phyloP scores from a whole-genome alignment of 2,888 invertebrate genomes.

The Torymus auratus region DNA sequence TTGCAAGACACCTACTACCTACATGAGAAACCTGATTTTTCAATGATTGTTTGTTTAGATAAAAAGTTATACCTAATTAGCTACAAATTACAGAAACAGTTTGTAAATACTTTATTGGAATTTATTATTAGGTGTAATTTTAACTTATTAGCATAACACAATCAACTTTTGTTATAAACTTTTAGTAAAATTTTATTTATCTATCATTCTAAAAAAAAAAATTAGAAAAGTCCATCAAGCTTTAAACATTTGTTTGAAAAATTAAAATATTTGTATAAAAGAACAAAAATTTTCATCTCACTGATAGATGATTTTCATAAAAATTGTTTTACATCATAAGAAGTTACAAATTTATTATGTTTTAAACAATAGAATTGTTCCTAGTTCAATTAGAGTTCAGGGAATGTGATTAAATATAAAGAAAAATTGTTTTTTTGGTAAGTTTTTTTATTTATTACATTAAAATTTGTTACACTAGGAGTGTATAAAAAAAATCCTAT shows the following conservation, averaged over 20 bases:
- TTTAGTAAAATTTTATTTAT: slow-evolving; percentile 34
- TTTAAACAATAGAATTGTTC: slow-evolving; percentile 15
- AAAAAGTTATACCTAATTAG: slow-evolving; percentile 40
- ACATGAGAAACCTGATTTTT: slow-evolving; percentile 32
- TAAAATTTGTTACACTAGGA: slow-evolving; percentile 3
- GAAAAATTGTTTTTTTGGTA: slow-evolving; percentile 12
- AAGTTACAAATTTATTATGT: slow-evolving; percentile 16
- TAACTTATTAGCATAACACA: slow-evolving; percentile 29
- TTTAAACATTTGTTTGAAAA: no score
- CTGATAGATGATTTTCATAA: slow-evolving; percentile 29
- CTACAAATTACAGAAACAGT: slow-evolving; percentile 22
- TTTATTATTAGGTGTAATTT: slow-evolving; percentile 51
- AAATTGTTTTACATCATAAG: slow-evolving; percentile 4
- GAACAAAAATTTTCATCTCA: slow-evolving; percentile 7
- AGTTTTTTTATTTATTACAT: slow-evolving; percentile 45
- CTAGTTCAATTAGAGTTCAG: slow-evolving; percentile 22
- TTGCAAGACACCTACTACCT: slow-evolving; percentile 7
- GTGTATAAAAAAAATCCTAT: slow-evolving; percentile 42
- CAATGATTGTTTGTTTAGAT: slow-evolving; percentile 19
- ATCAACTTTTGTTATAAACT: slow-evolving; percentile 22
- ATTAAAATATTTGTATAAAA: not conserved
- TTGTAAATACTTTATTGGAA: slow-evolving; percentile 48
- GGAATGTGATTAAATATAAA: slow-evolving; percentile 25
- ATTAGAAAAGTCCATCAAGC: not conserved
- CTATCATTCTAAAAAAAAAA: slow-evolving; percentile 23